Conservation (phyloP, 2,888 invertebrate species). For the Auanema sp. region DNA sequence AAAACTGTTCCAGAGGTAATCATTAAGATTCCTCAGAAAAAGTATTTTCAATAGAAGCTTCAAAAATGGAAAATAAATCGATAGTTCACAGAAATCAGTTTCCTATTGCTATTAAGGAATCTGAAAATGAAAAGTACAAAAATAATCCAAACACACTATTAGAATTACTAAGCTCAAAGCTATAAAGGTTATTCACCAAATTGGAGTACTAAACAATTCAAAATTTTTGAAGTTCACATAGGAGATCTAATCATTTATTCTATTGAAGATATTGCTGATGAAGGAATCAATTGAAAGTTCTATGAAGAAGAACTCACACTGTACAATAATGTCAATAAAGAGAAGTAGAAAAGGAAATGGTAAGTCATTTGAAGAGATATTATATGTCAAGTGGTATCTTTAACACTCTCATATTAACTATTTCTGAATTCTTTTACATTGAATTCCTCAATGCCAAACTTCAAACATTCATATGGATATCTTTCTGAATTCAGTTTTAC, state of each 20-base stretch:
- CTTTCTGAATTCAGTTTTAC: no score
- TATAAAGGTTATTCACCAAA: constrained; percentile 34
- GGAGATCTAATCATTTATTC: constrained; percentile 17
- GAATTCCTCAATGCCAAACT: no score
- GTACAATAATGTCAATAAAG: constrained; percentile 26
- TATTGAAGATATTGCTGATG: constrained; percentile 26
- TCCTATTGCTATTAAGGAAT: no score
- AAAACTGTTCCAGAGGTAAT: no score
- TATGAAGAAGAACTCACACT: constrained; percentile 34
- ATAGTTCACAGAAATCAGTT: no score
- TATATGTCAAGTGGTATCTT: constrained; percentile 37
- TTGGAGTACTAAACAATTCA: constrained; percentile 28
- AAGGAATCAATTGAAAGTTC: constrained; percentile 35
- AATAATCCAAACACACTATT: constrained; percentile 20
- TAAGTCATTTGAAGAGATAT: constrained; percentile 13
- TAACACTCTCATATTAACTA: no score
- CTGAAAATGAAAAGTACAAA: constrained; percentile 11
- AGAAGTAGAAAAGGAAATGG: constrained; percentile 21
- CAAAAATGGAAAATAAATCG: no score
- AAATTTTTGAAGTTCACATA: constrained; percentile 22
- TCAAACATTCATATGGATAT: no score
- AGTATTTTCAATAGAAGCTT: no score
- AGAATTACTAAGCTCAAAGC: constrained; percentile 39
- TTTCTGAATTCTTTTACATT: no score
- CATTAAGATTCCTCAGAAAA: no score